phyloP scores from a whole-genome alignment of 2,888 invertebrate genomes.

The Drosophila tanythrix region DNA sequence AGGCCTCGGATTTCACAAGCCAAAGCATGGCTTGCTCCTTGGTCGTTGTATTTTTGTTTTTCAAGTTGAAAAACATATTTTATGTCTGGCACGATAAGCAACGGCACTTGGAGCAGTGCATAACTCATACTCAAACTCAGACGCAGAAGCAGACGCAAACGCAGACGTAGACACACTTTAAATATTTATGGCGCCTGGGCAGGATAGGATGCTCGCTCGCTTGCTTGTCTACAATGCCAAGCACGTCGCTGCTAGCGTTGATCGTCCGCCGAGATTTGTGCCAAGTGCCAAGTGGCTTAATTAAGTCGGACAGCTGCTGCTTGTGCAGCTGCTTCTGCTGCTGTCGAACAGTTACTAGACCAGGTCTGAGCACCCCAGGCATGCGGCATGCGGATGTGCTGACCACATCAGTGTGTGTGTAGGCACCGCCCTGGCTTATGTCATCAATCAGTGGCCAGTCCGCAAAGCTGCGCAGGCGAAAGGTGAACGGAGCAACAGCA shows the following conservation, averaged over 20 bases:
- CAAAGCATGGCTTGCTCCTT: slow-evolving; percentile 31
- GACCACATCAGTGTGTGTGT: slow-evolving; percentile 5
- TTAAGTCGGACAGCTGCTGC: slow-evolving; percentile 52
- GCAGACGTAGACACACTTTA: slow-evolving; percentile 31
- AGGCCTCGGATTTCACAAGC: slow-evolving; percentile 69
- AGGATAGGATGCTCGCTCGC: slow-evolving; percentile 58
- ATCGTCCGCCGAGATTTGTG: slow-evolving; percentile 64
- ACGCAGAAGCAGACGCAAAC: slow-evolving; percentile 6
- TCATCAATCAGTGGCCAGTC: slow-evolving; percentile 64
- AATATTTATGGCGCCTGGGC: slow-evolving; percentile 70
- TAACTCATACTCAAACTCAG: slow-evolving; percentile 43
- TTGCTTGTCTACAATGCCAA: slow-evolving; percentile 40
- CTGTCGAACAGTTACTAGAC: slow-evolving; percentile 32
- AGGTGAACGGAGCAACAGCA: not conserved
- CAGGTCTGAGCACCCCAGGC: slow-evolving; percentile 18
- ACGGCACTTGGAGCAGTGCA: slow-evolving; percentile 55
- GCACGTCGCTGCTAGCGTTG: slow-evolving; percentile 68
- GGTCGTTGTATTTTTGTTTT: slow-evolving; percentile 16
- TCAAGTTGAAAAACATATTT: slow-evolving; percentile 51
- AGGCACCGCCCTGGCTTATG: slow-evolving; percentile 46
- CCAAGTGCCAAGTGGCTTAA: slow-evolving; percentile 60
- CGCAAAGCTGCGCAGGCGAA: slow-evolving; percentile 16
- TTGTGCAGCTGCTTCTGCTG: slow-evolving; percentile 10
- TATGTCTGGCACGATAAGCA: slow-evolving; percentile 60
- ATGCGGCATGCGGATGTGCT: slow-evolving; percentile 55